Base-by-base conservation (phyloP, 2,888 invertebrate genomes). In the Coelopa pilipes region DNA sequence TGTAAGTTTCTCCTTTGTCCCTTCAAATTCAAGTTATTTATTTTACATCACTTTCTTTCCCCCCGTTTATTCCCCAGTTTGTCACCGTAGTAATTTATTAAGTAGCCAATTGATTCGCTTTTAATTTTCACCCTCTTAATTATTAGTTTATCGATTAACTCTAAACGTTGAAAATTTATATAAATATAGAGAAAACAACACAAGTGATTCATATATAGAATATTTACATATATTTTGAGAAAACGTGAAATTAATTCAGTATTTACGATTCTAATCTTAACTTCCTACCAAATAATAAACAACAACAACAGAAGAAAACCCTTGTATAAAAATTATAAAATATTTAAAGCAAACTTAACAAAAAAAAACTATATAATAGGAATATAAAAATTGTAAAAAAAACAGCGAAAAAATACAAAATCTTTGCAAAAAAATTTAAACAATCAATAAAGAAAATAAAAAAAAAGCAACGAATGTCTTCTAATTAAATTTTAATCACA, bases 231-330 rank as follows among this genome's bases (percentile, higher is more conserved):
- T 50, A 21, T 55, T 45, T 69, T 59, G 57, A 59, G 24, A 57
- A 34, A 75, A 55, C 67, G 66, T 70, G 55, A 60, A 62, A 72
- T 76, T 76, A 70, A 78, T 79, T 69, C 78, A 78, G 77, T 81
- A 79, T 80, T 78, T 78, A 75, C 76, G 75, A 77, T 70, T 77
- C 76, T 79, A 78, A 75, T 74, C 60, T 75, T 70, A 74, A 63
- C 66, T 63, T 74, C 49, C 63, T 73, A 74, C 73, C 77, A 75
- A 76, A 78, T 70, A 75, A 74, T 69, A 75, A 76, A 69, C 49
- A 73, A 73, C 63, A 57, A 57, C 15, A 46, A 73, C n/a, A 71
- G 53, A 68, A 62, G 55, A 63, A 67, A 50, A 75, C 66, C 34
- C 34, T 34, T 75, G 66, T 72, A 74, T 77, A 72, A 76, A 74